Evolutionary conservation across 2,797 vertebrate species (phyloP).

Genomic region (Sebastes steindachneri): DNA sequence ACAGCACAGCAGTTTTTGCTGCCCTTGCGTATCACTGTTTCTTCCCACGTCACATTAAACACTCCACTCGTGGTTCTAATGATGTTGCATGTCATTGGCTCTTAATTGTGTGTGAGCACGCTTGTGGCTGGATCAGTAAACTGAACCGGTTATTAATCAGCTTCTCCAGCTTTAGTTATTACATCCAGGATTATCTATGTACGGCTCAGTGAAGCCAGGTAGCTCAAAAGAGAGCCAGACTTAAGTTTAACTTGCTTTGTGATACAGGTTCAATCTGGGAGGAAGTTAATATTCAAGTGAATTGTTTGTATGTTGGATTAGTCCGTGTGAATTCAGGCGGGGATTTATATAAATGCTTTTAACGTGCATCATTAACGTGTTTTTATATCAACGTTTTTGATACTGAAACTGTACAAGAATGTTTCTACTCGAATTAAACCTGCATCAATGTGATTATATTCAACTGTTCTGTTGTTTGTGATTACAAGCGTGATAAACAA

Average conservation of each 20-base stretch:
- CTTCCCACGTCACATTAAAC: neutral
- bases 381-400: slow-evolving; percentile 27
- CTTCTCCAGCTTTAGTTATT: neutral
- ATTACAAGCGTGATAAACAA: neutral
- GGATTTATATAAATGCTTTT: slow-evolving; percentile 5
- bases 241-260: neutral
- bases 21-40: neutral
- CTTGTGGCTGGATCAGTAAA: neutral
- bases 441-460: neutral
- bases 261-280: neutral
- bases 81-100: neutral
- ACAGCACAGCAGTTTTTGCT: neutral
- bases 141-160: neutral
- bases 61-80: neutral
- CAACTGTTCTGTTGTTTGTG: neutral
- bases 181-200: too few species aligned
- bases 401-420: neutral
- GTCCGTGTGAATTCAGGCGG: neutral
- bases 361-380: neutral
- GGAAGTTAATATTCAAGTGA: neutral
- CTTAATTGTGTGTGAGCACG: neutral
- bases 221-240: neutral
- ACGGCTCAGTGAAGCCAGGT: neutral
- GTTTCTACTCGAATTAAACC: slow-evolving; percentile 40
- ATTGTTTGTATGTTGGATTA: neutral